A percentile compares a stretch with the other conserved stretches of the same genome.
Conservation (phyloP, 2,113 vertebrate species). For the Chamaetylas fuelleborni region DNA sequence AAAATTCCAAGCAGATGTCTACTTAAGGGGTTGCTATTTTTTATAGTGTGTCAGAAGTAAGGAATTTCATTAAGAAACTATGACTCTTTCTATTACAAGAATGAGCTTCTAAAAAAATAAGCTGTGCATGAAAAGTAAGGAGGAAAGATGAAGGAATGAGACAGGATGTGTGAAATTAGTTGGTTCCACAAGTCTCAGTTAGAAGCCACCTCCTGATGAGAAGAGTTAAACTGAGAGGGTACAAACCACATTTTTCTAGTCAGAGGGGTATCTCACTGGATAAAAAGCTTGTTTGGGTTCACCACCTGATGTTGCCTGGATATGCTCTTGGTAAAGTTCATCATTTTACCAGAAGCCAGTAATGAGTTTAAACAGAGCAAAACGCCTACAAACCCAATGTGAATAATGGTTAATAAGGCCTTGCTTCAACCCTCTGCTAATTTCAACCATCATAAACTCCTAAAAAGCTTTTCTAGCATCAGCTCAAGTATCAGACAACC, state of each 20-base stretch:
- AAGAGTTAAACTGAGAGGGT: background rate
- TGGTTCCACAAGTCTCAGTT: background rate
- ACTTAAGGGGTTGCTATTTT: constrained; percentile 27
- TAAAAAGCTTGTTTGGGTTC: background rate
- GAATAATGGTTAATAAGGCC: background rate
- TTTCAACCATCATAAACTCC: background rate
- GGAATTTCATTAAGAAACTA: constrained; percentile 54
- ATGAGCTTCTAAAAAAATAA: background rate
- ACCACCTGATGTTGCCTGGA: background rate
- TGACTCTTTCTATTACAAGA: background rate
- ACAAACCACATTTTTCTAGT: background rate
- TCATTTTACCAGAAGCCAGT: background rate
- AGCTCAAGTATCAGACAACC: background rate
- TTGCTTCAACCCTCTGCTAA: background rate
- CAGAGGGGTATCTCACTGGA: background rate
- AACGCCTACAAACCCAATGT: background rate
- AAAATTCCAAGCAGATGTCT: constrained; percentile 41
- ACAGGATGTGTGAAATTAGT: background rate
- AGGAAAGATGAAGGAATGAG: background rate
- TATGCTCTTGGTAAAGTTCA: background rate
- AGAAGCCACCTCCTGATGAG: background rate
- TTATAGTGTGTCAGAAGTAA: constrained; percentile 35
- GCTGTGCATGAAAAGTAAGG: background rate
- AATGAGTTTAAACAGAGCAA: background rate
- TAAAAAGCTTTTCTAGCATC: background rate